Conservation (phyloP, 2,113 vertebrate genomes). For the Ochotona curzoniae region DNA sequence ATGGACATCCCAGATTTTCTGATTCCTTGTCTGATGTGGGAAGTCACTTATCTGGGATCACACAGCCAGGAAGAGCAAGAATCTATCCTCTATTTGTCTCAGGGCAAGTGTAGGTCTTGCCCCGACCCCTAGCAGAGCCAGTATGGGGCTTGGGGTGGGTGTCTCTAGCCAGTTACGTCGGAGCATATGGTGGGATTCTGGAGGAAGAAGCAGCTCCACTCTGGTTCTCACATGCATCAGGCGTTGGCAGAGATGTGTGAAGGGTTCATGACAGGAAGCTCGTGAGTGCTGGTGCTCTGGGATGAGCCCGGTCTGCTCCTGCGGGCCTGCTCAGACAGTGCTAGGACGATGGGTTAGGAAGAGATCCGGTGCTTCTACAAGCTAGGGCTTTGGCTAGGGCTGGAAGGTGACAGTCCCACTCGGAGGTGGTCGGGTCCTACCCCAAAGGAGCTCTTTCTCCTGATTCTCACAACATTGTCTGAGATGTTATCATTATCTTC, state of each 20-base stretch:
- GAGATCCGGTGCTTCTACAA: neutral
- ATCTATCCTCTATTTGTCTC: neutral
- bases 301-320: neutral
- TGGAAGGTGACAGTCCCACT: neutral
- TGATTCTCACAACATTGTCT: conserved; percentile 20
- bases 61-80: neutral
- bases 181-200: neutral
- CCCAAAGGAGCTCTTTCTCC: neutral
- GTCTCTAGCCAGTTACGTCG: neutral
- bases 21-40: neutral
- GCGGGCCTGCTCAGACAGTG: neutral
- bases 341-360: neutral
- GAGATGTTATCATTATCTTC: conserved; percentile 10
- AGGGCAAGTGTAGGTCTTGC: neutral
- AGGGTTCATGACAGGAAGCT: neutral
- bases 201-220: neutral
- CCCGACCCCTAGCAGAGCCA: neutral
- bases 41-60: neutral
- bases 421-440: neutral
- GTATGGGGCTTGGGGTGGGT: rapidly evolving
- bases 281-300: neutral
- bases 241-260: neutral
- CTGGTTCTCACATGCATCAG: neutral
- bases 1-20: neutral
- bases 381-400: rapidly evolving